phyloP scores from a whole-genome alignment of 2,797 vertebrate species.

The Myoxocephalus aenaeus region DNA sequence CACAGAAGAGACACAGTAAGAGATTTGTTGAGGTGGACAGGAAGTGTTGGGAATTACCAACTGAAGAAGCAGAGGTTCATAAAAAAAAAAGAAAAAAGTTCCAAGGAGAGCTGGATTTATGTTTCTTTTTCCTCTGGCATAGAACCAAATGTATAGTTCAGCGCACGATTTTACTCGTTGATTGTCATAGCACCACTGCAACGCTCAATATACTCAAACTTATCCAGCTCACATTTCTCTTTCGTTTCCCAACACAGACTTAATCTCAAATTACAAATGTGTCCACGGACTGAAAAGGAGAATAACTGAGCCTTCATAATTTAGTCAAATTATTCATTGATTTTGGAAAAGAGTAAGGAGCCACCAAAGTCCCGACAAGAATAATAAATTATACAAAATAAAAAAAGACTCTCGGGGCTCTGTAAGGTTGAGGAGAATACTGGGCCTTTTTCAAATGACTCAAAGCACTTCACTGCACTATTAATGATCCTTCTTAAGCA shows the following conservation, averaged over 20 bases:
- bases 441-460: neutral
- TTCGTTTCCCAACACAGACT: neutral
- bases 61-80: neutral
- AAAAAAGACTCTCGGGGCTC: neutral
- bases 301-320: neutral
- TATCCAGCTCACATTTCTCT: neutral
- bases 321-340: neutral
- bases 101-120: slow-evolving; percentile 57
- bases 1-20: slow-evolving; percentile 5
- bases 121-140: neutral
- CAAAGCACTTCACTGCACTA: neutral
- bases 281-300: neutral
- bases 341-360: neutral
- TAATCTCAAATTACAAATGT: neutral
- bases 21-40: neutral
- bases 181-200: slow-evolving; percentile 73
- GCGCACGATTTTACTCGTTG: slow-evolving; percentile 49
- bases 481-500: neutral
- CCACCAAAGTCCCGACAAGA: neutral
- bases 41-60: neutral
- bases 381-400: neutral
- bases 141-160: neutral
- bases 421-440: neutral
- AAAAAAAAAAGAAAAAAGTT: neutral
- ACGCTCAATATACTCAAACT: neutral